phyloP scores from a whole-genome alignment of 2,113 vertebrate genomes.

The Boleophthalmus pectinirostris region DNA sequence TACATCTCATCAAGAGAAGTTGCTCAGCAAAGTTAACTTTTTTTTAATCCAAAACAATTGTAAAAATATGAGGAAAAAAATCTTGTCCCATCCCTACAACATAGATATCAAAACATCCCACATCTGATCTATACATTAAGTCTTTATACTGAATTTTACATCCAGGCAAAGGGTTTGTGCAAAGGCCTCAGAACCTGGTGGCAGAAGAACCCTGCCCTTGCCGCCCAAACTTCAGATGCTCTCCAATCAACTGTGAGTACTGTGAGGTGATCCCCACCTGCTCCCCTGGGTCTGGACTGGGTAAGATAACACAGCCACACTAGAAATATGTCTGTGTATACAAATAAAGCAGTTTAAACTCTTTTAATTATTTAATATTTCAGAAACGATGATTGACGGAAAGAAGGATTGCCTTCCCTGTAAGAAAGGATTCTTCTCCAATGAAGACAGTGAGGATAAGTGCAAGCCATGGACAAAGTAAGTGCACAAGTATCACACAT shows the following conservation, averaged over 20 bases:
- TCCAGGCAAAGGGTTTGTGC: conserved; percentile 83
- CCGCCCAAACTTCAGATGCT: conserved; percentile 80
- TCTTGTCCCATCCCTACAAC: background rate
- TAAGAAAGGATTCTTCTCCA: conserved; percentile 83
- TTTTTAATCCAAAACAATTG: too few relatives aligned
- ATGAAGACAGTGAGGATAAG: conserved; percentile 64
- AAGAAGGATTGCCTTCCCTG: conserved; percentile 73
- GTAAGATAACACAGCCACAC: conserved; percentile 41
- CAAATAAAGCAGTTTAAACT: background rate
- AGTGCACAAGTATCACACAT: conserved; percentile 59
- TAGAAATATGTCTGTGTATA: background rate
- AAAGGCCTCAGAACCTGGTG: conserved; percentile 72
- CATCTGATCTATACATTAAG: background rate
- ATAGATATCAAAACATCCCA: background rate
- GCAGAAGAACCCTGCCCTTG: conserved; percentile 84
- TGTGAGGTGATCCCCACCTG: conserved; percentile 84
- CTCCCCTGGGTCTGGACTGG: conserved; percentile 77
- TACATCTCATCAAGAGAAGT: too few relatives aligned
- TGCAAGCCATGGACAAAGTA: conserved; percentile 93
- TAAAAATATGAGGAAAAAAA: too few relatives aligned
- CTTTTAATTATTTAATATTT: conserved; percentile 12
- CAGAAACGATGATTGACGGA: conserved; percentile 53
- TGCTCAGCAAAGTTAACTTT: too few relatives aligned
- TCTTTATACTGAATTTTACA: conserved; percentile 9
- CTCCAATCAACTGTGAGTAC: conserved; percentile 84